These are phyloP conservation scores for Venusia cambrica DNA, from an alignment of 2,888 invertebrate species.

Conservation along the genomic window DNA sequence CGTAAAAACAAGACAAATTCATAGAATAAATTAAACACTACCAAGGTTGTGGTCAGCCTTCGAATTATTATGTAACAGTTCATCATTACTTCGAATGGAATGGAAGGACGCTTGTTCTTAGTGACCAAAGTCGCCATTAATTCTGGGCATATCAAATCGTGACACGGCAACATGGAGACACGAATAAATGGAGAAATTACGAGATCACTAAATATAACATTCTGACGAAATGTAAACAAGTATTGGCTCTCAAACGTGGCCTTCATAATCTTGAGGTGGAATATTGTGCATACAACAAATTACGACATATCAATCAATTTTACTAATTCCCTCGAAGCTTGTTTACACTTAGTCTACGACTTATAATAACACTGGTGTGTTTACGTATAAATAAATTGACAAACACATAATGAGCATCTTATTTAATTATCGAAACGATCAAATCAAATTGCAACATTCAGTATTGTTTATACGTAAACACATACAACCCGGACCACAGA, in stretches of 20 bases:
- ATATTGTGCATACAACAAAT: slow-evolving; percentile 26
- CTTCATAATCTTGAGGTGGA: slow-evolving; percentile 46
- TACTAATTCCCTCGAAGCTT: slow-evolving; percentile 40
- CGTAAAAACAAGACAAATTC: slow-evolving; percentile 25
- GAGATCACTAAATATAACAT: slow-evolving; percentile 69
- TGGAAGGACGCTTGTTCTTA: slow-evolving; percentile 36
- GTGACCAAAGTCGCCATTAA: slow-evolving; percentile 33
- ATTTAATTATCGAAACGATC: slow-evolving; percentile 23
- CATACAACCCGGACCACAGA: slow-evolving; percentile 47
- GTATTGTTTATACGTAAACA: slow-evolving; percentile 40
- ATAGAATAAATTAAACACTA: slow-evolving; percentile 37
- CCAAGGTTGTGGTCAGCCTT: slow-evolving; percentile 48
- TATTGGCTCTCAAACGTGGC: slow-evolving; percentile 49
- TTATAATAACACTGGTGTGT: slow-evolving; percentile 33
- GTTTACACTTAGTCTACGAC: slow-evolving; percentile 66
- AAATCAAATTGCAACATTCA: slow-evolving; percentile 24
- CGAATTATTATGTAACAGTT: slow-evolving; percentile 39
- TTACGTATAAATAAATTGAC: slow-evolving; percentile 46
- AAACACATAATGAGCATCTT: slow-evolving; percentile 30
- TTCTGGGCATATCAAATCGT: slow-evolving; percentile 35
- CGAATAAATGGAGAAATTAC: slow-evolving; percentile 60
- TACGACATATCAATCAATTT: slow-evolving; percentile 27
- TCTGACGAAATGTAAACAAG: slow-evolving; percentile 74
- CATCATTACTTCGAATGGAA: slow-evolving; percentile 39
- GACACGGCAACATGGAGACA: slow-evolving; percentile 39